A percentile compares a stretch with the other conserved stretches of the same genome.
Evolutionary conservation across 2,888 invertebrate species (phyloP).

Genomic region (Cryptocheilus praepositus): DNA sequence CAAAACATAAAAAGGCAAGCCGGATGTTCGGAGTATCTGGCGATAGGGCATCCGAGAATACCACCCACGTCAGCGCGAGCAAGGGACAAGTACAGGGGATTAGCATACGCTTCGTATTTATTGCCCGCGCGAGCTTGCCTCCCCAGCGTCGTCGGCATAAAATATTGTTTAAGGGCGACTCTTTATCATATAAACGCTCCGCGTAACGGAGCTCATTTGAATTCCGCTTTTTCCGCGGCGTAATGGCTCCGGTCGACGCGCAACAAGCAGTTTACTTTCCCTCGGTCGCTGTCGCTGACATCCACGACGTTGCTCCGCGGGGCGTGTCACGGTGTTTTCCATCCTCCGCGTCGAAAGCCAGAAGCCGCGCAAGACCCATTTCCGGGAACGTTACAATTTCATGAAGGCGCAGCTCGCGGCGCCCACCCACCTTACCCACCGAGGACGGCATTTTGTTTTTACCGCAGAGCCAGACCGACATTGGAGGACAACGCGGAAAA

Average conservation of each 20-base stretch:
- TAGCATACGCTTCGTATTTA: slow-evolving; percentile 63
- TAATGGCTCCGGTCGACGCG: slow-evolving; percentile 45
- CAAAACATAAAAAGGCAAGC: too few species aligned
- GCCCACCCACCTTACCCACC: neutral
- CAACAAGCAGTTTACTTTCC: slow-evolving; percentile 55
- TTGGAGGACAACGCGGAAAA: neutral
- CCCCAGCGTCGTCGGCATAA: slow-evolving; percentile 56
- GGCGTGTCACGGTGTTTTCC: neutral
- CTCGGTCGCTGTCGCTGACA: slow-evolving; percentile 7
- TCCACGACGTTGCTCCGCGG: slow-evolving; percentile 4
- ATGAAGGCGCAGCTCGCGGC: neutral
- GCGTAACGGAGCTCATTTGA: slow-evolving; percentile 61
- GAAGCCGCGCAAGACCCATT: neutral
- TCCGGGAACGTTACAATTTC: neutral
- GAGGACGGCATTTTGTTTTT: neutral
- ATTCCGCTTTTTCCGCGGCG: slow-evolving; percentile 53
- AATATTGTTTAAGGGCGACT: slow-evolving; percentile 66
- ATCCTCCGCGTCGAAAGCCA: slow-evolving; percentile 1
- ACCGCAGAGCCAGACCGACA: neutral
- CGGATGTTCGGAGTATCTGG: too few species aligned
- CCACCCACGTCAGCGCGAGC: slow-evolving; percentile 14
- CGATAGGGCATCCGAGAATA: too few species aligned
- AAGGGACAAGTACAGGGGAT: slow-evolving; percentile 35
- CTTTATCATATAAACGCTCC: slow-evolving; percentile 68
- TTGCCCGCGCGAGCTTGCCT: slow-evolving; percentile 44